Percentiles rank a stretch among this genome's conserved stretches.
phyloP scores from a whole-genome alignment of 2,888 invertebrate genomes.

The Alsophila aescularia region DNA sequence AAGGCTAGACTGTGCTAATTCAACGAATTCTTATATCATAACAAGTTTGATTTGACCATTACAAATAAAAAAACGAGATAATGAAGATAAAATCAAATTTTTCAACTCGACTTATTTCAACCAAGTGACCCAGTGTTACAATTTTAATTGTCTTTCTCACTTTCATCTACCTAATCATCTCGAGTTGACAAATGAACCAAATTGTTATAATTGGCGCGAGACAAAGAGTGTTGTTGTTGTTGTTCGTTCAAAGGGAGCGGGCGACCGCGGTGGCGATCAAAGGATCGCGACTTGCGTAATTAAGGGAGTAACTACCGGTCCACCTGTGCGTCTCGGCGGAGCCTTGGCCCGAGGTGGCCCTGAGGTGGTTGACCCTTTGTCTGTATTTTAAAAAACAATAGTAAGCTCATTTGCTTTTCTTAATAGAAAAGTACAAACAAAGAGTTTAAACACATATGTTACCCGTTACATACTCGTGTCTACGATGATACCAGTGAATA shows the following conservation, averaged over 20 bases:
- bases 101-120: neutral
- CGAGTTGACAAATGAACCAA: constrained; percentile 38
- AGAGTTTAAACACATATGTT: too few relatives aligned
- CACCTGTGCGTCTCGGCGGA: neutral
- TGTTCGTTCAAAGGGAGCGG: constrained; percentile 30
- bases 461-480: too few relatives aligned
- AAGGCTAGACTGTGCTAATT: too few relatives aligned
- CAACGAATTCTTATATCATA: too few relatives aligned
- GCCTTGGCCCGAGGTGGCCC: too few relatives aligned
- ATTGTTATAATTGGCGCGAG: constrained; percentile 45
- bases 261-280: constrained; percentile 20
- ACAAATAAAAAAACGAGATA: neutral
- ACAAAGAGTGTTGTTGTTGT: constrained; percentile 35
- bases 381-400: too few relatives aligned
- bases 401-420: too few relatives aligned
- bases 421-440: too few relatives aligned
- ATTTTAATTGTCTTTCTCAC: constrained; percentile 11
- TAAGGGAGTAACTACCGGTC: constrained; percentile 34
- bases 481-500: too few relatives aligned
- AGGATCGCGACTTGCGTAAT: constrained; percentile 21
- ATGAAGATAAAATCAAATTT: neutral
- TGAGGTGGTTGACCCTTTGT: too few relatives aligned
- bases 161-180: neutral
- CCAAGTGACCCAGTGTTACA: neutral
- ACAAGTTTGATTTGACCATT: too few relatives aligned